Base-by-base conservation (phyloP, 2,113 vertebrate genomes). In the Carettochelys insculpta region DNA sequence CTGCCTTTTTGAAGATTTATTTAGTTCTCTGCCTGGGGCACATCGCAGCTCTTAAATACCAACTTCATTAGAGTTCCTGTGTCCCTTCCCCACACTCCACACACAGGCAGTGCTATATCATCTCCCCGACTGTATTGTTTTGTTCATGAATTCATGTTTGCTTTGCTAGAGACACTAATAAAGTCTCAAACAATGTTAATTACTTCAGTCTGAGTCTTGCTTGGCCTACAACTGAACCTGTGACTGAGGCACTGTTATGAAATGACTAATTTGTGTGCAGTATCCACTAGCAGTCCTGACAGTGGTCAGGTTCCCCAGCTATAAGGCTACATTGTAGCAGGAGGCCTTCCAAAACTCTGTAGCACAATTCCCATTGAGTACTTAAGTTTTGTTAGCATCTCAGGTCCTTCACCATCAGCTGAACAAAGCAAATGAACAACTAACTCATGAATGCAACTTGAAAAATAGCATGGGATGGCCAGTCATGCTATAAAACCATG, bases 41-140 rank as follows among this genome's bases (percentile, higher is more conserved):
- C 3, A 12, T 43, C 27, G 83, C 27, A 24, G 90, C 11, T 84
- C 77, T 92, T 91, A 95, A 92, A 87, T 86, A 61, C 51, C 25
- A 80, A 4, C 53, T 84, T 68, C 75, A 3, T 54, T 80, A 80
- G 79, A 82, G 77, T 41, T 92, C 4, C 20, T 52, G 34, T 68
- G 54, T 88, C 80, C 65, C 31, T 82, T 47, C 4, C 11, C 1
- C 90, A 68, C n/a, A 25, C 89, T 34, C 76, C 82, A 58, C 3
- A 0, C 54, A 29, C 38, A 77, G 17, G 11, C 65, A 77, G 0
- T 6, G 41, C 22, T 3, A 87, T 65, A 77, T 2, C 53, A 48
- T 85, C 22, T 27, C 50, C 82, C 54, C 81, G 53, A 45, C 53
- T 65, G 16, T n/a, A 81, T 13, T 48, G 11, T 84, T 34, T 45